Evolutionary conservation across 2,797 vertebrate species (phyloP), one percentile per base, ranked within the genome.

Genomic region (Echiichthys vipera): DNA sequence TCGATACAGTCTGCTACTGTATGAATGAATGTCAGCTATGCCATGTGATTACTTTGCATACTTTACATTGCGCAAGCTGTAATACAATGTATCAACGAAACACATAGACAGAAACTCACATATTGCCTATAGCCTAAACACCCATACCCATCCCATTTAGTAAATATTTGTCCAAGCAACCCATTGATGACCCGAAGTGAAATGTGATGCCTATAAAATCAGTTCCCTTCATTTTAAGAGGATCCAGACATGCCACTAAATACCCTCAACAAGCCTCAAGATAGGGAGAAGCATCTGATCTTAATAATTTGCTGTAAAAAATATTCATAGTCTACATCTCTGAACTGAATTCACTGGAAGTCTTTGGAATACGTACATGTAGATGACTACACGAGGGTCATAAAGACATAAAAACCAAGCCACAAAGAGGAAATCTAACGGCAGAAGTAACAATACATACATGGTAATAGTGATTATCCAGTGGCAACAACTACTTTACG

Each of bases 341-440:
- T 30, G 46, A 68, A 25, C 18, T 18, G 18, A 17, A 29, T 18
- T 29, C 25, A 29, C 15, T 50, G 29, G 15, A 27, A 2, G 10
- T 46, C n/a, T n/a, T n/a, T n/a, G n/a, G 63, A 55, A 81, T 86
- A 76, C 84, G n/a, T n/a, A n/a, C n/a, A n/a, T n/a, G n/a, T n/a
- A n/a, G n/a, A n/a, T 78, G n/a, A n/a, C n/a, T n/a, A n/a, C n/a
- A n/a, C n/a, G n/a, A n/a, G n/a, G n/a, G n/a, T n/a, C n/a, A n/a
- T n/a, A n/a, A n/a, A n/a, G n/a, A n/a, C n/a, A n/a, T n/a, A n/a
- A n/a, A n/a, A 81, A 24, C 25, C 18, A 43, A 46, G 51, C 50
- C 67, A 47, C 49, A 84, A 84, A 90, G 78, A 73, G 88, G 87
- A 90, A 91, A n/a, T n/a, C n/a, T n/a, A n/a, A n/a, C n/a, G n/a